These are phyloP conservation scores for Malurus melanocephalus DNA, from an alignment of 2,113 vertebrate genomes.

Conservation along the genomic window DNA sequence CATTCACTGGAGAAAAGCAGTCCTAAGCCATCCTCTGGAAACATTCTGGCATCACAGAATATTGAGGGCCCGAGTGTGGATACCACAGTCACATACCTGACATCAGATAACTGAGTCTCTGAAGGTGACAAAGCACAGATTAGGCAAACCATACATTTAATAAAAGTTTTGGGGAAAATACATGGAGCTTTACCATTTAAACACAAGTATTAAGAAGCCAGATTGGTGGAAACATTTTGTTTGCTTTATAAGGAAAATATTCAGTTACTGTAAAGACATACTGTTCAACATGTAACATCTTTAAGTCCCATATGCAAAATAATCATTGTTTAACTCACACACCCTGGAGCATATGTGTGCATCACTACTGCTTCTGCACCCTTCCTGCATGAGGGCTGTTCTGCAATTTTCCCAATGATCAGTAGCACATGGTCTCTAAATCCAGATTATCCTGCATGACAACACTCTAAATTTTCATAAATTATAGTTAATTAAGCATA, in stretches of 20 bases:
- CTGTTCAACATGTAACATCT: neutral
- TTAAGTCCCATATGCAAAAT: neutral
- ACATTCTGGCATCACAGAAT: neutral
- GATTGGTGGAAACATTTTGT: neutral
- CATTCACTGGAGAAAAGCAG: neutral
- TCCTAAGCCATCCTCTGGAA: neutral
- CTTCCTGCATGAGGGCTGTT: neutral
- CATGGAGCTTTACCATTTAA: neutral
- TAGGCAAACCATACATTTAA: neutral
- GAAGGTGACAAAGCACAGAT: neutral
- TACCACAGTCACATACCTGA: neutral
- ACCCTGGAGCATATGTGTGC: accelerated
- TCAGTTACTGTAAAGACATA: neutral
- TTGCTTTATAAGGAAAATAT: neutral
- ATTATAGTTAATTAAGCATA: neutral
- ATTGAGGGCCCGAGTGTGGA: accelerated
- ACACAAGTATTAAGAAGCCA: neutral
- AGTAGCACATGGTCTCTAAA: neutral
- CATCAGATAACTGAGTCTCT: neutral
- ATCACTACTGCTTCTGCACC: neutral
- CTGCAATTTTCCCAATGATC: neutral
- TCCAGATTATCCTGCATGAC: neutral
- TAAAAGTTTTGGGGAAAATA: neutral
- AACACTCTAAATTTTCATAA: neutral
- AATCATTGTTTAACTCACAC: neutral